Evolutionary conservation across 2,888 invertebrate species (phyloP), one percentile per base, ranked within the genome.

Genomic region (Campopleginae sp.): DNA sequence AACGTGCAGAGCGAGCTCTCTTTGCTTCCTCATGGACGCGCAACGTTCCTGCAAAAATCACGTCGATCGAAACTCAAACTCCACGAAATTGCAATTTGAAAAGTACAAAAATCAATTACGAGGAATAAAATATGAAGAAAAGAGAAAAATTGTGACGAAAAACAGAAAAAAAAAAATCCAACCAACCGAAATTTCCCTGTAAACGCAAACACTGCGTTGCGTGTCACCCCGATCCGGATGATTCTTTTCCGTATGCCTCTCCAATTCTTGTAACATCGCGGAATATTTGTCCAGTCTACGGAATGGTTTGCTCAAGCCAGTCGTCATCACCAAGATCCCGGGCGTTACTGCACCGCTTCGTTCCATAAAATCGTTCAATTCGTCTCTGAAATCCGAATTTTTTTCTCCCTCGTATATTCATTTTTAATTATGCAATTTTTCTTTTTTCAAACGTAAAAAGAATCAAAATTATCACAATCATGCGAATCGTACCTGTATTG

Each of bases 181-280:
- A 27, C 12, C 95, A 94, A 98, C 98, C 89, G 98, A 97, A 91
- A 99, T 97, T 91, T 99, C 99, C 93, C 98, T 98, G 93, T 98
- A 99, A 51, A 99, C 98, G 88, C 97, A 96, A 86, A 98, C 97
- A 63, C 99, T 98, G 87, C 99, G 95, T 94, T 99, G 99, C 0
- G 99, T 98, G 92, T 99, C 99, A 0, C 99, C 99, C 88, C 99
- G 95, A 94, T 99, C 99, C 0, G 97, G 96, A 94, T 99, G 99
- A 88, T 97, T 97, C 93, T 98, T 98, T 93, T 98, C 98, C 78
- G 99, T 97, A 92, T 99, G 99, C 84, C 99, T 95, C 89, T 99
- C 99, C 85, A 99, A 94, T 93, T 99, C 99, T 93, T 99, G 98
- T 74, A 99, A 94, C 96, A 98, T 97, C 4, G 97, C 97, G 1